These are phyloP conservation scores for Drosophila tani DNA, from an alignment of 1,140 invertebrate species.

Conservation along the genomic window DNA sequence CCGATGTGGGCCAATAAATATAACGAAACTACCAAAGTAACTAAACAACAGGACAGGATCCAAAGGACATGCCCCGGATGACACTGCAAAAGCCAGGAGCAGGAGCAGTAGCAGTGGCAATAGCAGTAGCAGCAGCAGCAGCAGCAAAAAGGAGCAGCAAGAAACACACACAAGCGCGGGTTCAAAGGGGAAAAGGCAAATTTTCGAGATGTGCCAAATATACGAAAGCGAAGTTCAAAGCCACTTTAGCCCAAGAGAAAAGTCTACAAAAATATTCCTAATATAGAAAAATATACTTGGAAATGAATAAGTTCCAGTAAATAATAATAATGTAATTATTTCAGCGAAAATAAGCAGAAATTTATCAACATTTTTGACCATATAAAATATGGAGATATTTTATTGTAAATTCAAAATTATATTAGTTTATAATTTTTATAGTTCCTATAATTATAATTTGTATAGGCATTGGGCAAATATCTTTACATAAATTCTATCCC, in stretches of 20 bases:
- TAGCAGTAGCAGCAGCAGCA: background rate
- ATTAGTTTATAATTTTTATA: no score
- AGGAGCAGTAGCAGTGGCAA: background rate
- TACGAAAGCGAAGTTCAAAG: constrained; percentile 5
- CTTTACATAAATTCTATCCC: no score
- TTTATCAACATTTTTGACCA: no score
- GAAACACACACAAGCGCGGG: constrained; percentile 7
- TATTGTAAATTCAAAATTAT: no score
- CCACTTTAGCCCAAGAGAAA: background rate
- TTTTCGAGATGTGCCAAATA: background rate
- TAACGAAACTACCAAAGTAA: constrained; percentile 84
- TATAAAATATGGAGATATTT: no score
- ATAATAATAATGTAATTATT: no score
- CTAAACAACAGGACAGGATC: constrained; percentile 70
- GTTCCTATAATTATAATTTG: no score
- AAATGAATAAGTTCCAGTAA: no score
- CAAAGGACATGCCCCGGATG: constrained; percentile 45
- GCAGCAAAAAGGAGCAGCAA: constrained; percentile 6
- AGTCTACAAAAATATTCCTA: no score
- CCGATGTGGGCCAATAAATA: constrained; percentile 84
- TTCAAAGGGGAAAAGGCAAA: constrained; percentile 4
- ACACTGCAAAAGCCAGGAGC: constrained; percentile 30
- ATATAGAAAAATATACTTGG: no score
- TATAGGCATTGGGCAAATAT: no score
- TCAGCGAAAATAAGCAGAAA: no score